Evolutionary conservation across 2,113 vertebrate species (phyloP), one percentile per base, ranked within the genome.

Genomic region (Xyrauchen texanus): DNA sequence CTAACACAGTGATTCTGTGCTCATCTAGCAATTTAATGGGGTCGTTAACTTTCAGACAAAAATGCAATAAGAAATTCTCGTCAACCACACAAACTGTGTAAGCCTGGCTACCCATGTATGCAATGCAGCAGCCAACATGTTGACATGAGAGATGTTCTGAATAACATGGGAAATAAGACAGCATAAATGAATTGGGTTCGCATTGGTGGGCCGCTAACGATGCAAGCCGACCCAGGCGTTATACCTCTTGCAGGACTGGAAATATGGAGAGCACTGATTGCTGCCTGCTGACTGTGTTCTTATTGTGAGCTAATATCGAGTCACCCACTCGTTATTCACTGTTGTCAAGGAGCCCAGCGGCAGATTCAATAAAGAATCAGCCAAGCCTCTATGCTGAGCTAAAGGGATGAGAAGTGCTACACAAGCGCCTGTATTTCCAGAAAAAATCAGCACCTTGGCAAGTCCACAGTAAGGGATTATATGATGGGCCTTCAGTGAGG

Each of bases 311-410:
- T 65, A 78, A 78, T 34, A 76, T 70, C 63, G 55, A 67, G 55
- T 76, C 83, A 76, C 76, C 83, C 83, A 78, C 79, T 76, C 79
- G 60, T 53, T 71, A 47, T 66, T 45, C 79, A 13, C 46, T 53
- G 61, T 80, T 76, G 79, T 71, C 65, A 15, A 81, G 60, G 70
- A 76, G 58, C 68, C 42, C 80, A 78, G 75, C 63, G 68, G 74
- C 74, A 77, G 60, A 60, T 84, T 81, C 70, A 81, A 79, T 81
- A 70, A 78, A 81, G 76, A 65, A 69, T 77, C 78, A 72, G 64
- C 63, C 65, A 21, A 73, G 73, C 46, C 74, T 63, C 63, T 83
- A 74, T 5, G 13, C 21, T 52, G 12, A 55, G 61, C 73, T 68
- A 63, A 75, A 68, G 46, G 34, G 67, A 61, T 72, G 66, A 74